These are phyloP conservation scores for Melitaea cinxia DNA, from an alignment of 1,140 invertebrate species.

Conservation along the genomic window DNA sequence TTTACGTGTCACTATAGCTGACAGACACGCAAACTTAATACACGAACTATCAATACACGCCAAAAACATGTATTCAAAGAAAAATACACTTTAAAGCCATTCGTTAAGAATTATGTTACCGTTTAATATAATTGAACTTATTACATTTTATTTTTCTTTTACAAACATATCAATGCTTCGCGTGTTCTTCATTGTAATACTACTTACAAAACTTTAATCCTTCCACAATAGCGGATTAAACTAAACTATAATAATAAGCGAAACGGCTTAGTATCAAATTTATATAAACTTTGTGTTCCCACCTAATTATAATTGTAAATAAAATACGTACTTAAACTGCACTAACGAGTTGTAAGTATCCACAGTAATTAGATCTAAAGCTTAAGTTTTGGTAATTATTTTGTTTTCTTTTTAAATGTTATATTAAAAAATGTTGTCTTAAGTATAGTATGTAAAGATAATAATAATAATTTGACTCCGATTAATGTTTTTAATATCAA, in stretches of 20 bases:
- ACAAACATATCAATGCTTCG: conserved; percentile 64
- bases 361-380: not conserved
- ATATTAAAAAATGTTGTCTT: too few relatives aligned
- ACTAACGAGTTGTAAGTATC: not conserved
- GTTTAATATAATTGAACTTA: conserved; percentile 27
- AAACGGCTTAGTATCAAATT: conserved; percentile 51
- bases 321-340: not conserved
- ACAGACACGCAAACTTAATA: conserved; percentile 52
- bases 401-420: too few relatives aligned
- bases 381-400: too few relatives aligned
- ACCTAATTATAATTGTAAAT: conserved; percentile 23
- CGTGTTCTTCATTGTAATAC: conserved; percentile 73
- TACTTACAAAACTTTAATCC: conserved; percentile 73
- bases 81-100: conserved; percentile 21
- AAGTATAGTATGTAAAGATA: too few relatives aligned
- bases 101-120: conserved; percentile 7
- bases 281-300: conserved; percentile 31
- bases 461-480: too few relatives aligned
- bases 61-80: conserved; percentile 17
- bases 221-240: conserved; percentile 68
- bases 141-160: conserved; percentile 49
- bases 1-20: conserved; percentile 59
- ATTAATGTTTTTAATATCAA: too few relatives aligned
- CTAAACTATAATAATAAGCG: conserved; percentile 65
- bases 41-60: conserved; percentile 39